Evolutionary conservation across 2,888 invertebrate genomes (phyloP).

Genomic region (Lycocerus yunnanus): DNA sequence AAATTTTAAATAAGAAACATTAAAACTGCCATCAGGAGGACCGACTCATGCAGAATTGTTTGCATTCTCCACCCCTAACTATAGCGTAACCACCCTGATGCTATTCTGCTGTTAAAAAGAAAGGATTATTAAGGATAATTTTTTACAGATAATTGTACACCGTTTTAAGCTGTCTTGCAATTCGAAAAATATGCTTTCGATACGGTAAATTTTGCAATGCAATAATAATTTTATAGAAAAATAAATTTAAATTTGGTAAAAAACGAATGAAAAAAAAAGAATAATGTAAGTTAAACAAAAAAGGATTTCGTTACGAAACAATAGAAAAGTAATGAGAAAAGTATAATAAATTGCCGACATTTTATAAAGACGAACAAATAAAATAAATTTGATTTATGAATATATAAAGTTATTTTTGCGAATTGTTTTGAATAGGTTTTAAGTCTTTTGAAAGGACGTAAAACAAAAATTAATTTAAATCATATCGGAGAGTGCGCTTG

Average conservation of each 20-base stretch:
- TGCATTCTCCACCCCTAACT: no score
- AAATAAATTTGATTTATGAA: background rate
- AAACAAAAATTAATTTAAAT: constrained; percentile 28
- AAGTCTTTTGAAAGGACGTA: constrained; percentile 14
- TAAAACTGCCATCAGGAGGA: no score
- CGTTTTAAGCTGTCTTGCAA: no score
- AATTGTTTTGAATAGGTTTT: background rate
- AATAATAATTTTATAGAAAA: background rate
- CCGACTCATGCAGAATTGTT: no score
- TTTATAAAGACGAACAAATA: background rate
- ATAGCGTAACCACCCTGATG: no score
- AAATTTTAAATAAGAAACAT: no score
- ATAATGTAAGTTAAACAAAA: background rate
- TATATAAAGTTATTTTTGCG: background rate
- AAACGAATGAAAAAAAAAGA: background rate
- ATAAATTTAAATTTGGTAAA: background rate
- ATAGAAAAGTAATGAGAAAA: background rate
- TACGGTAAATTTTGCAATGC: background rate
- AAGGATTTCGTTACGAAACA: background rate
- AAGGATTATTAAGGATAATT: no score
- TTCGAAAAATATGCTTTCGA: background rate
- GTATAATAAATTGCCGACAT: background rate
- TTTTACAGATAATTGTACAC: no score
- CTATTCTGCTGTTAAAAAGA: no score
- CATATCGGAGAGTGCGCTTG: constrained; percentile 29